phyloP scores from a whole-genome alignment of 2,888 invertebrate genomes.

The Osmoderma eremita region DNA sequence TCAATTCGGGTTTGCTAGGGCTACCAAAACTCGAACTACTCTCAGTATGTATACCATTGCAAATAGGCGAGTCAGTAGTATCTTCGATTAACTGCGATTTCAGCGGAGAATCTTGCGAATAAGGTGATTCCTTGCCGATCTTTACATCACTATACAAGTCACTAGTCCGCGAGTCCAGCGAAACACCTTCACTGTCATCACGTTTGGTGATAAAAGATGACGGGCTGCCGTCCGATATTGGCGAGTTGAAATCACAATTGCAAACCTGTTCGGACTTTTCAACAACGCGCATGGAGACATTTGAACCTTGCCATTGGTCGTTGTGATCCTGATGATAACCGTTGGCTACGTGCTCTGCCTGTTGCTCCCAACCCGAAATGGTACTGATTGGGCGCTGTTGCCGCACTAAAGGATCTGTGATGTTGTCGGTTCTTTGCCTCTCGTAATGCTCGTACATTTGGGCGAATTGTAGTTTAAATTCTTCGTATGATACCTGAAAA shows the following conservation, averaged over 20 bases:
- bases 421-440: slow-evolving; percentile 91
- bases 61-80: slow-evolving; percentile 57
- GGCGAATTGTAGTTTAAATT: slow-evolving; percentile 96
- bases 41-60: slow-evolving; percentile 62
- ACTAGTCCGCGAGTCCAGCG: slow-evolving; percentile 67
- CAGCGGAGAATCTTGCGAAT: slow-evolving; percentile 63
- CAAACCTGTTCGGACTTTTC: slow-evolving; percentile 60
- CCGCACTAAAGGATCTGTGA: slow-evolving; percentile 92
- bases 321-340: slow-evolving; percentile 58
- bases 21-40: slow-evolving; percentile 61
- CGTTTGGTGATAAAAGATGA: slow-evolving; percentile 63
- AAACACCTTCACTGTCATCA: slow-evolving; percentile 66
- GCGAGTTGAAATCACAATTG: slow-evolving; percentile 64
- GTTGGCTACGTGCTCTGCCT: slow-evolving; percentile 61
- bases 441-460: slow-evolving; percentile 98
- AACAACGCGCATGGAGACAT: slow-evolving; percentile 55
- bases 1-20: slow-evolving; percentile 55
- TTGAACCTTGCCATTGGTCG: slow-evolving; percentile 57
- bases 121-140: slow-evolving; percentile 70
- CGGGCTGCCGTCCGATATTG: slow-evolving; percentile 66
- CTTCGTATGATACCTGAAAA: slow-evolving; percentile 92
- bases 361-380: slow-evolving; percentile 93
- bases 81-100: slow-evolving; percentile 58
- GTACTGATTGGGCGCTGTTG: slow-evolving; percentile 95
- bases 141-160: slow-evolving; percentile 72